Percentiles rank a stretch among this genome's conserved stretches.
phyloP scores from a whole-genome alignment of 2,888 invertebrate genomes.

The Baronia brevicornis region DNA sequence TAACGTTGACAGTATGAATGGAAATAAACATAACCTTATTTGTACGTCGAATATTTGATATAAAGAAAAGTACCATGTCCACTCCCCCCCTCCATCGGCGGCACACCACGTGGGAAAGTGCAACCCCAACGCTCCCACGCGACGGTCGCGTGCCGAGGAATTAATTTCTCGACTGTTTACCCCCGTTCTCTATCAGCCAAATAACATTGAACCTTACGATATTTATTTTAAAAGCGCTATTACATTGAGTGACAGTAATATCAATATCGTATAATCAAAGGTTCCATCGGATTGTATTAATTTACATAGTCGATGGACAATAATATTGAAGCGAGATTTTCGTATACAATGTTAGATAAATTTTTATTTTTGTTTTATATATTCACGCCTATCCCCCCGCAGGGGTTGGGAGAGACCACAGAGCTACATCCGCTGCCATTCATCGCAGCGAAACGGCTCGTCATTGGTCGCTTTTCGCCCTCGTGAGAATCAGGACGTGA shows the following conservation, averaged over 20 bases:
- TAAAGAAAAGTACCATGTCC: constrained; percentile 20
- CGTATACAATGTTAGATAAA: too few species aligned
- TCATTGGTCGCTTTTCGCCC: too few species aligned
- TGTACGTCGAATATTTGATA: constrained; percentile 23
- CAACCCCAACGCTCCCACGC: constrained; percentile 41
- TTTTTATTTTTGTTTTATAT: too few species aligned
- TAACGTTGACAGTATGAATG: too few species aligned
- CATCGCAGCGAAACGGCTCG: too few species aligned
- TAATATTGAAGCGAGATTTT: too few species aligned
- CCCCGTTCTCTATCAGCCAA: constrained; percentile 1
- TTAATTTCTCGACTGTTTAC: constrained; percentile 19
- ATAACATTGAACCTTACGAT: background rate
- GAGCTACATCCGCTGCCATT: too few species aligned
- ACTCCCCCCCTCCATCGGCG: constrained; percentile 18
- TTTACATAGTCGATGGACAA: too few species aligned
- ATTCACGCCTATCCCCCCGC: too few species aligned
- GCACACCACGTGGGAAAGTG: constrained; percentile 39
- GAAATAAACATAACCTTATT: too few species aligned
- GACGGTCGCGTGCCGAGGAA: constrained; percentile 34
- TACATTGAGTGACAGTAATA: background rate
- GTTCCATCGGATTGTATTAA: constrained; percentile 2
- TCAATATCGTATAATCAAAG: constrained; percentile 1
- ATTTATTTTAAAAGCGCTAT: background rate
- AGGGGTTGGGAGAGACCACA: too few species aligned
- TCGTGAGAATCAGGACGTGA: too few species aligned